Percentiles rank a stretch among this genome's conserved stretches.
These are phyloP conservation scores for Malurus splendens DNA, from an alignment of 2,797 vertebrate species.

Conservation along the genomic window DNA sequence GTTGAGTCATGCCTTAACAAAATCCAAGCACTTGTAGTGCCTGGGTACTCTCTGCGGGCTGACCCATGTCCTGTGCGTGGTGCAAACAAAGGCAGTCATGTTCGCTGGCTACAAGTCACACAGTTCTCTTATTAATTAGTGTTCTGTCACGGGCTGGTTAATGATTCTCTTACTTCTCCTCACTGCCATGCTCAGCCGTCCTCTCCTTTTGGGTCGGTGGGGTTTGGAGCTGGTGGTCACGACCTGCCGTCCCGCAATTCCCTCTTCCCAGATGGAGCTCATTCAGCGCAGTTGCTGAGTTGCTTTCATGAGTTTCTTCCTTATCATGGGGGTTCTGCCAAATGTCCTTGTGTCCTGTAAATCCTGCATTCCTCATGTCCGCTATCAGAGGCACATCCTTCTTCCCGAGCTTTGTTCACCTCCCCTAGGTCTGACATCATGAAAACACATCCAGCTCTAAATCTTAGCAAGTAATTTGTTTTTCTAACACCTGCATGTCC, in stretches of 20 bases:
- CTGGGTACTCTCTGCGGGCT: not conserved
- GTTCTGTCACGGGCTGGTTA: not conserved
- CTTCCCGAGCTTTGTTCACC: not conserved
- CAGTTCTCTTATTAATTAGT: not conserved
- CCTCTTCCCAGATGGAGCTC: not conserved
- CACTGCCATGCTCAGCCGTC: not conserved
- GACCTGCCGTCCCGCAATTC: not conserved
- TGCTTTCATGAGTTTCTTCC: not conserved
- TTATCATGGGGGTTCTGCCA: not conserved
- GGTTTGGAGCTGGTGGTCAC: not conserved
- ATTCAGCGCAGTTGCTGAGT: not conserved
- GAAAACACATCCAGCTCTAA: not conserved
- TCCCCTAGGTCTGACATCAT: not conserved
- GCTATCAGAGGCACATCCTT: not conserved
- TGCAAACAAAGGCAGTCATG: not conserved
- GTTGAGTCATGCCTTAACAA: not conserved
- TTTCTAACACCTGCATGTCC: not conserved
- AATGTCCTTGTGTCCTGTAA: not conserved
- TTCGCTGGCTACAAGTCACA: not conserved
- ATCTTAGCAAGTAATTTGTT: accelerated
- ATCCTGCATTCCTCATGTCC: not conserved
- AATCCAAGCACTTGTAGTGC: not conserved
- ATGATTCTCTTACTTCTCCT: not conserved
- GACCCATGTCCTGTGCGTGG: accelerated
- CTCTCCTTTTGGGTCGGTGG: not conserved